Conservation (phyloP, 2,888 invertebrate species). For the Tetrapedia diversipes region DNA sequence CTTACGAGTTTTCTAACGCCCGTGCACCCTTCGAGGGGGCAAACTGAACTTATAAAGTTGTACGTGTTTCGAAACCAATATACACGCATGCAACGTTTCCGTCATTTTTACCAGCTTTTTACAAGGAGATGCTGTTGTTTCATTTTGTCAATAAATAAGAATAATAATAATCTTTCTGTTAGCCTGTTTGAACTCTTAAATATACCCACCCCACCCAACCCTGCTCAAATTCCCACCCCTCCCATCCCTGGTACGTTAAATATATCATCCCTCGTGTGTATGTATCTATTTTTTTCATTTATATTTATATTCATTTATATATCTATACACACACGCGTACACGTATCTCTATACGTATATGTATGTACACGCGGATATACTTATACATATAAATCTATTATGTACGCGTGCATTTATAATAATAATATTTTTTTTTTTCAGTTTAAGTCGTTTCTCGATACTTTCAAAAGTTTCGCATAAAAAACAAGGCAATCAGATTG, state of each 20-base stretch:
- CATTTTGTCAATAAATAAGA: constrained; percentile 34
- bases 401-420: constrained; percentile 65
- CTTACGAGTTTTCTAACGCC: neutral
- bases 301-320: constrained; percentile 53
- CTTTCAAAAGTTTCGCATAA: constrained; percentile 81
- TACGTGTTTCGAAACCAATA: too few species aligned
- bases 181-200: constrained; percentile 76
- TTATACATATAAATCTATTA: constrained; percentile 50
- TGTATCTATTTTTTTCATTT: constrained; percentile 49
- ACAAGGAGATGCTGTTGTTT: neutral
- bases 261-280: constrained; percentile 66
- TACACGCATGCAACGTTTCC: neutral
- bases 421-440: constrained; percentile 72
- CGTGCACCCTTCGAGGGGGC: neutral
- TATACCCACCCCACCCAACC: constrained; percentile 60
- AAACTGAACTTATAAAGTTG: neutral
- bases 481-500: constrained; percentile 83
- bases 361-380: constrained; percentile 45
- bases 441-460: constrained; percentile 78
- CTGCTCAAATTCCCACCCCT: constrained; percentile 21
- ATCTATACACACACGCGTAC: constrained; percentile 53
- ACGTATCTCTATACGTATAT: constrained; percentile 44
- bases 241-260: constrained; percentile 57
- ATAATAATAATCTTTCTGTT: constrained; percentile 52
- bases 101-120: neutral